phyloP scores from a whole-genome alignment of 2,113 vertebrate genomes.

The Tympanuchus pallidicinctus region DNA sequence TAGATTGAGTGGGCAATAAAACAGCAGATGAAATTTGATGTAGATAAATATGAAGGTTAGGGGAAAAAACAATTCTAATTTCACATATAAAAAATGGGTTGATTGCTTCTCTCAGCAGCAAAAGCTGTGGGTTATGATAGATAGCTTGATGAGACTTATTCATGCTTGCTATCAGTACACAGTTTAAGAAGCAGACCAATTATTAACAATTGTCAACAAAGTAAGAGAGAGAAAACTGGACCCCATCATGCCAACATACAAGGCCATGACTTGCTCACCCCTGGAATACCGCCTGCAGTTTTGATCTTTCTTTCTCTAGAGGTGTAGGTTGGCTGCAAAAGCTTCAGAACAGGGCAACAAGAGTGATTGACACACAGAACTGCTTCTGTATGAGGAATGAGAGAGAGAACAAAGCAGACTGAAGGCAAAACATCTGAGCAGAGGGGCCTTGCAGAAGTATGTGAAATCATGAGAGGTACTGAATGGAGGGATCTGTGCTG shows the following conservation, averaged over 20 bases:
- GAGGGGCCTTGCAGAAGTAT: not conserved
- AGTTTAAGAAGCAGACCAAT: not conserved
- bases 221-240: not conserved
- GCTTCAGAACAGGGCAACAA: not conserved
- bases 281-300: not conserved
- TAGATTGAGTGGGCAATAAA: constrained; percentile 29
- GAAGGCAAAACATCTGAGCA: not conserved
- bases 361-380: not conserved
- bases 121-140: not conserved
- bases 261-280: not conserved
- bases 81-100: not conserved
- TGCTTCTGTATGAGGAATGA: not conserved
- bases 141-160: not conserved
- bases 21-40: constrained; percentile 2
- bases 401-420: not conserved
- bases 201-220: not conserved
- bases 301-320: not conserved
- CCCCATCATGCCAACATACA: not conserved
- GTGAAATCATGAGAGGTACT: not conserved
- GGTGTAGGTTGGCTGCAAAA: not conserved
- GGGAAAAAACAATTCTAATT: not conserved
- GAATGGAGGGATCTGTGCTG: not conserved
- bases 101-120: not conserved
- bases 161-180: not conserved
- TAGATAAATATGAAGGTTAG: constrained; percentile 18